These are phyloP conservation scores for Drosophila putrida DNA, from an alignment of 2,888 invertebrate genomes.

Conservation along the genomic window DNA sequence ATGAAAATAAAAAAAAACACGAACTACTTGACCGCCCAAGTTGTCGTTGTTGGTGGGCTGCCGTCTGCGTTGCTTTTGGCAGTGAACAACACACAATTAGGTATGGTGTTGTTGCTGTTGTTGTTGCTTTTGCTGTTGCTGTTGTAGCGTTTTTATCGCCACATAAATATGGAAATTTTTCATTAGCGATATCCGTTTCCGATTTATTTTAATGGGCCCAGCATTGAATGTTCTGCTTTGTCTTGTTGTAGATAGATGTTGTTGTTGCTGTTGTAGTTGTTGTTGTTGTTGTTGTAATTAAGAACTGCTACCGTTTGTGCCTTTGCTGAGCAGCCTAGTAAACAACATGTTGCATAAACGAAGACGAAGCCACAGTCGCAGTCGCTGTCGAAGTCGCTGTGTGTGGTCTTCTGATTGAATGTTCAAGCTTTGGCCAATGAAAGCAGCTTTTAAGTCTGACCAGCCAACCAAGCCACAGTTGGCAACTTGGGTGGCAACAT, in stretches of 20 bases:
- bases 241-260: conserved; percentile 50
- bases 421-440: conserved; percentile 77
- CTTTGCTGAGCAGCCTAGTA: conserved; percentile 17
- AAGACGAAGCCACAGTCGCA: conserved; percentile 1
- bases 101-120: conserved; percentile 28
- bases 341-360: conserved; percentile 63
- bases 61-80: conserved; percentile 18
- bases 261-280: conserved; percentile 57
- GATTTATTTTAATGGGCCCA: conserved; percentile 75
- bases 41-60: conserved; percentile 42
- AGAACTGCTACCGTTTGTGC: conserved; percentile 70
- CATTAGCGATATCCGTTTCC: conserved; percentile 81
- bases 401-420: conserved; percentile 66
- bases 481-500: conserved; percentile 80
- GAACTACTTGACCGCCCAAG: conserved; percentile 40
- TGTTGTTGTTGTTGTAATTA: conserved; percentile 72
- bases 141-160: conserved; percentile 57
- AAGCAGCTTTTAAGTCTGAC: conserved; percentile 76
- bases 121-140: conserved; percentile 29
- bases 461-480: conserved; percentile 69
- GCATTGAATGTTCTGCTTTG: conserved; percentile 22
- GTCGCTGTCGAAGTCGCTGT: conserved; percentile 43
- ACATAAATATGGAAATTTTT: conserved; percentile 78
- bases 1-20: conserved; percentile 26
- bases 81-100: conserved; percentile 18